These are phyloP conservation scores for Drosophila lacicola DNA, from an alignment of 2,888 invertebrate species.

Conservation along the genomic window DNA sequence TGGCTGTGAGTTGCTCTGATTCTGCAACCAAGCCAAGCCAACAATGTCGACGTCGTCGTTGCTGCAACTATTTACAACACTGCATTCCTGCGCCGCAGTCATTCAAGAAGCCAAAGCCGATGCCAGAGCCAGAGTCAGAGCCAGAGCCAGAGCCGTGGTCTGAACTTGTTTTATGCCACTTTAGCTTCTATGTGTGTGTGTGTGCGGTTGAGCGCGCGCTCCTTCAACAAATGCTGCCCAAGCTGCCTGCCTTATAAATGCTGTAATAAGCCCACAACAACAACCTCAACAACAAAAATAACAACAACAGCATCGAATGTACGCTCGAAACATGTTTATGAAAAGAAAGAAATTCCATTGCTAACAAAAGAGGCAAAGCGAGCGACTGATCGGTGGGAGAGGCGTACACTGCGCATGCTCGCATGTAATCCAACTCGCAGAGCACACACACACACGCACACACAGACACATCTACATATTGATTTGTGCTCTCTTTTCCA, in stretches of 20 bases:
- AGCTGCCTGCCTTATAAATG: constrained; percentile 68
- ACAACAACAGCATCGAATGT: constrained; percentile 32
- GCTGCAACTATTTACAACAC: constrained; percentile 73
- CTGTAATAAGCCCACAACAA: constrained; percentile 71
- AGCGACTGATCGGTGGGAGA: constrained; percentile 51
- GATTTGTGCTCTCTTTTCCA: constrained; percentile 38
- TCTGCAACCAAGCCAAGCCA: constrained; percentile 58
- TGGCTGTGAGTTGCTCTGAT: constrained; percentile 67
- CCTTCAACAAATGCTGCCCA: constrained; percentile 57
- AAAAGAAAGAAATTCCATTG: constrained; percentile 82
- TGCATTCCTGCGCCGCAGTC: constrained; percentile 76
- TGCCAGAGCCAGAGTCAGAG: constrained; percentile 26
- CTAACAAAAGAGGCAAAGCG: constrained; percentile 69
- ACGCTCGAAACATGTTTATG: constrained; percentile 76
- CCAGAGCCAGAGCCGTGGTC: constrained; percentile 17
- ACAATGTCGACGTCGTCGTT: constrained; percentile 65
- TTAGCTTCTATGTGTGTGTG: constrained; percentile 57
- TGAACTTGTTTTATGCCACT: constrained; percentile 77
- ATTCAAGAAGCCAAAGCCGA: constrained; percentile 67
- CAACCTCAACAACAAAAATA: constrained; percentile 40
- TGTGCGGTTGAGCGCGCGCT: constrained; percentile 61
- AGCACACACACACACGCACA: constrained; percentile 5
- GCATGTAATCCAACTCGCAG: constrained; percentile 60
- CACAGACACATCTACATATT: constrained; percentile 17
- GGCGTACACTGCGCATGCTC: constrained; percentile 61